Evolutionary conservation across 2,888 invertebrate species (phyloP).

Genomic region (Cephonodes hylas): DNA sequence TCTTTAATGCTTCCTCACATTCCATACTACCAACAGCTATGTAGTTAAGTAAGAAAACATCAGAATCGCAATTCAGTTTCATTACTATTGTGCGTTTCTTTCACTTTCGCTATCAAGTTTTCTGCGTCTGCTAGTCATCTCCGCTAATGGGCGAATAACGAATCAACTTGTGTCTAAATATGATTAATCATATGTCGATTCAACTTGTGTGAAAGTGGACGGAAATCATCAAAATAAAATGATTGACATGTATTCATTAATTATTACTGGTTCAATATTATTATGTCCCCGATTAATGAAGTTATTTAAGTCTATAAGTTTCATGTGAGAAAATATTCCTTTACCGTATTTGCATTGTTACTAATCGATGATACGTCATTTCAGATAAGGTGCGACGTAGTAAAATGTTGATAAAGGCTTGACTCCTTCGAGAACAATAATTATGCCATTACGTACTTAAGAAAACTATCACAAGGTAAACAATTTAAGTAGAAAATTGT

Average conservation of each 20-base stretch:
- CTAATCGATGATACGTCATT: neutral
- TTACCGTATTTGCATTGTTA: neutral
- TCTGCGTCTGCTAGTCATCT: conserved; percentile 25
- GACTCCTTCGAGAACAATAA: neutral
- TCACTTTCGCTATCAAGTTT: conserved; percentile 11
- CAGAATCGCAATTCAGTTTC: neutral
- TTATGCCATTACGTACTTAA: neutral
- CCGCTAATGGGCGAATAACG: conserved; percentile 20
- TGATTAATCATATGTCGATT: conserved; percentile 1
- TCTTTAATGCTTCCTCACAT: too few relatives aligned
- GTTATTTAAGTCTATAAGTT: neutral
- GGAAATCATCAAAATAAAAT: neutral
- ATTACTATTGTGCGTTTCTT: neutral
- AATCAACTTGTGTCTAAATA: neutral
- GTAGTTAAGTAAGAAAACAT: neutral
- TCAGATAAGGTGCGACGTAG: neutral
- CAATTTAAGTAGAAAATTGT: too few relatives aligned
- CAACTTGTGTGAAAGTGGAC: neutral
- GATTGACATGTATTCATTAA: too few relatives aligned
- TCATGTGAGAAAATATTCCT: neutral
- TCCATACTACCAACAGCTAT: too few relatives aligned
- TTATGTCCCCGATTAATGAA: too few relatives aligned
- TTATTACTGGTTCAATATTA: too few relatives aligned
- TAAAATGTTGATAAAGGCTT: neutral
- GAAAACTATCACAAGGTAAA: neutral